Evolutionary conservation across 2,888 invertebrate species (phyloP).

Genomic region (Amorpha juglandis): DNA sequence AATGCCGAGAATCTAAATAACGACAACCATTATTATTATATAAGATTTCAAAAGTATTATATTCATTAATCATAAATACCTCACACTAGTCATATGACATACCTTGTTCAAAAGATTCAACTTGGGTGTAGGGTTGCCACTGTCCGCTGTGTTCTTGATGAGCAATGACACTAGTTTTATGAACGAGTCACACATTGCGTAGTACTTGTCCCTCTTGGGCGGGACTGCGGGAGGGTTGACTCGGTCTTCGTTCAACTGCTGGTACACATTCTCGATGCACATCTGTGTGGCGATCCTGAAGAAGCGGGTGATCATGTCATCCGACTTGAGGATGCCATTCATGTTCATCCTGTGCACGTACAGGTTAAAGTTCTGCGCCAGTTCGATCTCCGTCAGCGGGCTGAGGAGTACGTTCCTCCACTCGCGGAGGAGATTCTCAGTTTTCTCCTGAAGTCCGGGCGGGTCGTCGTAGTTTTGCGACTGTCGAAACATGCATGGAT

Average conservation of each 20-base stretch:
- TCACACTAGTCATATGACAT: conserved; percentile 32
- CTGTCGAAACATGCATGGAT: conserved; percentile 38
- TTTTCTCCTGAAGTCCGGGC: conserved; percentile 96
- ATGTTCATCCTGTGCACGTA: conserved; percentile 99
- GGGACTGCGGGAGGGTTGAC: conserved; percentile 86
- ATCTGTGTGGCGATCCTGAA: conserved; percentile 98
- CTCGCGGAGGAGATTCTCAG: conserved; percentile 96
- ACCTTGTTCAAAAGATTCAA: conserved; percentile 98
- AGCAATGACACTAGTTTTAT: conserved; percentile 96
- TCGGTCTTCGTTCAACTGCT: conserved; percentile 90
- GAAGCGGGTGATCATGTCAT: conserved; percentile 98
- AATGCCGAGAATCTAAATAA: conserved; percentile 89
- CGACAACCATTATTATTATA: background rate
- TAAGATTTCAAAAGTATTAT: too few relatives aligned
- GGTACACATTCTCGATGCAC: conserved; percentile 97
- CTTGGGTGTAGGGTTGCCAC: conserved; percentile 96
- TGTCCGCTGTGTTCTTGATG: conserved; percentile 97
- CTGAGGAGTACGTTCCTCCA: conserved; percentile 97
- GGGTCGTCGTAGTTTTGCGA: conserved; percentile 95
- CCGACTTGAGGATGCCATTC: conserved; percentile 95
- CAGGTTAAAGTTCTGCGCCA: conserved; percentile 95
- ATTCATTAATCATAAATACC: background rate
- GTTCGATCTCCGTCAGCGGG: conserved; percentile 91
- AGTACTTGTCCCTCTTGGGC: conserved; percentile 92
- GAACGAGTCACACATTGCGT: conserved; percentile 97